Percentiles rank a stretch among this genome's conserved stretches.
Evolutionary conservation across 2,888 invertebrate genomes (phyloP).

Genomic region (Sericinus montela): DNA sequence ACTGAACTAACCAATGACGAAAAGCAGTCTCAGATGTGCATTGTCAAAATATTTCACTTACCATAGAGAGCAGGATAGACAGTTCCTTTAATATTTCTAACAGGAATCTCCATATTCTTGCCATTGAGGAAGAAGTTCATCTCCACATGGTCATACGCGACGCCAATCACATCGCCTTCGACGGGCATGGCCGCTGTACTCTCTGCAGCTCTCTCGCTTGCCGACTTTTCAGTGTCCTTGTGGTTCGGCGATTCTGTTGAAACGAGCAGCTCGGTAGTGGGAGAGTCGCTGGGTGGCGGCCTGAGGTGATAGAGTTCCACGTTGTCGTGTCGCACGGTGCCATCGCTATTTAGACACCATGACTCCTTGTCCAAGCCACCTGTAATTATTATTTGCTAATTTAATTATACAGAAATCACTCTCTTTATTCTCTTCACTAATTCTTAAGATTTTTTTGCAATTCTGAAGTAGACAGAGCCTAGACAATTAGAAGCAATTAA

Average conservation of each 20-base stretch:
- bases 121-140: slow-evolving; percentile 97
- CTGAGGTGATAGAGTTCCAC: slow-evolving; percentile 85
- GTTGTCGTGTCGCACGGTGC: slow-evolving; percentile 90
- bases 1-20: too few species aligned
- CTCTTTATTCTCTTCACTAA: too few species aligned
- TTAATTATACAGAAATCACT: not conserved
- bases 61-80: slow-evolving; percentile 96
- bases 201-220: slow-evolving; percentile 39
- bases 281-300: slow-evolving; percentile 63
- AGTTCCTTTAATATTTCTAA: slow-evolving; percentile 93
- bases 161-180: slow-evolving; percentile 96
- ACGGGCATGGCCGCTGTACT: slow-evolving; percentile 80
- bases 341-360: slow-evolving; percentile 96
- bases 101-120: slow-evolving; percentile 88
- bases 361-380: slow-evolving; percentile 94
- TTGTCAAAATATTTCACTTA: slow-evolving; percentile 56
- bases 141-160: slow-evolving; percentile 97
- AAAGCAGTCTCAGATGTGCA: too few species aligned
- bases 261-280: slow-evolving; percentile 63
- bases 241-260: slow-evolving; percentile 55
- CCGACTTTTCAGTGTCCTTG: slow-evolving; percentile 50
- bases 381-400: slow-evolving; percentile 25
- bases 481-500: too few species aligned
- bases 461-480: too few species aligned
- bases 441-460: too few species aligned